phyloP scores from a whole-genome alignment of 2,888 invertebrate genomes.

The Lysandra bellargus region DNA sequence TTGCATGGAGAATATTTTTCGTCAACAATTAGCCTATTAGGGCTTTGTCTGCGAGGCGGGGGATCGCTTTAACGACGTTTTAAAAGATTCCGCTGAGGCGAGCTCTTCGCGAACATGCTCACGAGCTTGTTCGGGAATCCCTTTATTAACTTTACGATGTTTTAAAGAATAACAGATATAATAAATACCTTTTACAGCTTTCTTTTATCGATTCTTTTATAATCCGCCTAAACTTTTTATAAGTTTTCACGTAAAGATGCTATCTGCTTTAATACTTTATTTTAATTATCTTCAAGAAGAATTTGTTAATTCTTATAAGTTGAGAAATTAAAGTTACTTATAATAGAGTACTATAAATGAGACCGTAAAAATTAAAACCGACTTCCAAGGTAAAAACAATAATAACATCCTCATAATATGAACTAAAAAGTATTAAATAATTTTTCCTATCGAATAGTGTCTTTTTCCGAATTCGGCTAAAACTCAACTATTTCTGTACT shows the following conservation, averaged over 20 bases:
- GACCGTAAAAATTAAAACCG: neutral
- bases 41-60: conserved; percentile 71
- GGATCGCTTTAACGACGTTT: conserved; percentile 78
- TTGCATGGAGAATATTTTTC: conserved; percentile 79
- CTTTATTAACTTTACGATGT: conserved; percentile 78
- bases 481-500: no score
- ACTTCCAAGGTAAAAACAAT: no score
- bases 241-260: conserved; percentile 25
- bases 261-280: neutral
- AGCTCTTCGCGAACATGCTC: conserved; percentile 74
- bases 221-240: conserved; percentile 49
- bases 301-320: neutral
- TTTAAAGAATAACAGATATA: conserved; percentile 75
- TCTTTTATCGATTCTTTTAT: conserved; percentile 54
- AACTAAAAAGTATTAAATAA: no score
- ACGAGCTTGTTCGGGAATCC: conserved; percentile 72
- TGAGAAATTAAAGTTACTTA: neutral
- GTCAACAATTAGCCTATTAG: conserved; percentile 76
- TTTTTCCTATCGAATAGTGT: no score
- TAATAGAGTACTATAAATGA: neutral
- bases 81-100: conserved; percentile 74
- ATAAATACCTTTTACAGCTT: conserved; percentile 61
- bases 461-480: no score
- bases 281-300: neutral
- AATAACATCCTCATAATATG: no score